Conservation (phyloP, 2,888 invertebrate genomes). For the Ditylenchus weischeri region DNA sequence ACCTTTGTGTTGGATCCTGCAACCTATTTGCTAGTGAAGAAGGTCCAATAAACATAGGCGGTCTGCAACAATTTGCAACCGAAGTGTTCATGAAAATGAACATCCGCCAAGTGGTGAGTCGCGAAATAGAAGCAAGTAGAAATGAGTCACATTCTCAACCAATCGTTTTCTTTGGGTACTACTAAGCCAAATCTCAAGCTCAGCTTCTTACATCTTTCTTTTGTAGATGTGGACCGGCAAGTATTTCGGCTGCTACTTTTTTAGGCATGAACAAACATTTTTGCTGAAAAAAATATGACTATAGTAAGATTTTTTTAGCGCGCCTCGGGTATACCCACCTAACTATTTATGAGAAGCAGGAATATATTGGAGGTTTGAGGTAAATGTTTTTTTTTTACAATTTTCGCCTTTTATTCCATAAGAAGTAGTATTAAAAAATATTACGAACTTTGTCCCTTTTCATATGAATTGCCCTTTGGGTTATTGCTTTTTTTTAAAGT, state of each 20-base stretch:
- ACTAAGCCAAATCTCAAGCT: too few species aligned
- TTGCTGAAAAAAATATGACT: too few species aligned
- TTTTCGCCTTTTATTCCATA: too few species aligned
- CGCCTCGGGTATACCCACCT: constrained; percentile 85
- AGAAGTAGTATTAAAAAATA: too few species aligned
- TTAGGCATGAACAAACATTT: constrained; percentile 60
- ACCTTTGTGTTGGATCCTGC: constrained; percentile 95
- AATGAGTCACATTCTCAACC: constrained; percentile 48
- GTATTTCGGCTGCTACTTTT: constrained; percentile 91
- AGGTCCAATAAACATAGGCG: constrained; percentile 96
- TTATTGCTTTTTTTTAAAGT: too few species aligned
- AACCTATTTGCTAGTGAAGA: constrained; percentile 92
- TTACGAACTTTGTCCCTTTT: too few species aligned
- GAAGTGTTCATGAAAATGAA: constrained; percentile 94
- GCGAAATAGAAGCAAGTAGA: constrained; percentile 61
- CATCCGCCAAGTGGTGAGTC: constrained; percentile 79
- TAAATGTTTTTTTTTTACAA: constrained; percentile 57
- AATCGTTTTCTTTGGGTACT: constrained; percentile 79
- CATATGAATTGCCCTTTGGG: too few species aligned
- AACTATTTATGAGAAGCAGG: constrained; percentile 84
- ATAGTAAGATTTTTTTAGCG: constrained; percentile 61
- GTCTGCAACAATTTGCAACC: constrained; percentile 92
- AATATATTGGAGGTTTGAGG: constrained; percentile 85
- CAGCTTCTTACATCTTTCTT: too few species aligned
- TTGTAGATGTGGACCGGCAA: constrained; percentile 77